Conservation (phyloP, 2,888 invertebrate species). For the Polymixis flavicincta region DNA sequence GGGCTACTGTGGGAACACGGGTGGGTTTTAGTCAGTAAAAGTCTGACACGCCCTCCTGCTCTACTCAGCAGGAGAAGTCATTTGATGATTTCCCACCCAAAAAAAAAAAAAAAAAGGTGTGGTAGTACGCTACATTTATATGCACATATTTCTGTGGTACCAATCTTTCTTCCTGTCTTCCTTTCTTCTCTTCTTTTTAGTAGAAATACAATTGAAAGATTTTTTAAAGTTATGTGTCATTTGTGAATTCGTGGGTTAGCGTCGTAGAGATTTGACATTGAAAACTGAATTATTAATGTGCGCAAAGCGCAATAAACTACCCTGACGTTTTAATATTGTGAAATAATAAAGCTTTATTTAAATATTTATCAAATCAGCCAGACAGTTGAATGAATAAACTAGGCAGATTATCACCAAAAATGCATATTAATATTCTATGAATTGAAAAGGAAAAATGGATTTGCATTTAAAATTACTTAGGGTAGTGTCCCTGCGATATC, state of each 20-base stretch:
- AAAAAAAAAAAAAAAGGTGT: no score
- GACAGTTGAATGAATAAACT: slow-evolving; percentile 9
- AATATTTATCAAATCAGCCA: slow-evolving; percentile 5
- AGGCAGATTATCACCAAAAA: not conserved
- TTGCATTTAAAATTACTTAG: not conserved
- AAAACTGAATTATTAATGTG: not conserved
- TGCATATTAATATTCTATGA: not conserved
- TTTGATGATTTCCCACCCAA: no score
- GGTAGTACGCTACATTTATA: no score
- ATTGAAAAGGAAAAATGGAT: not conserved
- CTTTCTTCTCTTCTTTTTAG: no score
- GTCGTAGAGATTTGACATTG: not conserved
- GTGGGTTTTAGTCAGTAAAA: no score
- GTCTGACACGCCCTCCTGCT: no score
- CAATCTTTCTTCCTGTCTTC: no score
- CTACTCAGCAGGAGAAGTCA: no score
- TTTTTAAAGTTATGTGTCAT: no score
- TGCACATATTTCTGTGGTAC: no score
- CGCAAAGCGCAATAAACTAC: not conserved
- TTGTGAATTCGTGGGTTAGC: no score
- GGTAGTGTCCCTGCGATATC: not conserved
- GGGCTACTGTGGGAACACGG: no score
- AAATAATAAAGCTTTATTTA: not conserved
- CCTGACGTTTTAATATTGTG: not conserved
- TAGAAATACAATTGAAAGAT: not conserved